Evolutionary conservation across 1,140 invertebrate species (phyloP).

Genomic region (Maniola jurtina): DNA sequence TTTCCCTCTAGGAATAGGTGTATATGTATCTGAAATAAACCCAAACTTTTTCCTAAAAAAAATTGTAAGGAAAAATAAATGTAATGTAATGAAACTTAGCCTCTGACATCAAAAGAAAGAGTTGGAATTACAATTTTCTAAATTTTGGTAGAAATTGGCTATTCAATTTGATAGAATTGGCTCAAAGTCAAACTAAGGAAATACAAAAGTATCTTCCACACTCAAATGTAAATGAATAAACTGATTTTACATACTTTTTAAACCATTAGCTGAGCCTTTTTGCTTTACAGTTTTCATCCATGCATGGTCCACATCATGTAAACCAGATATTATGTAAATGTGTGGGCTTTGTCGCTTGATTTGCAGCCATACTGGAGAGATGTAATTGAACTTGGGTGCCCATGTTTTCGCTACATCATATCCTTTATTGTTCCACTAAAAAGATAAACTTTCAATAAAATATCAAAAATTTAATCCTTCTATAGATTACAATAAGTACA

Average conservation of each 20-base stretch:
- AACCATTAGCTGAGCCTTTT: slow-evolving; percentile 60
- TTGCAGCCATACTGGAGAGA: slow-evolving; percentile 97
- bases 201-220: no score
- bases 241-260: slow-evolving; percentile 65
- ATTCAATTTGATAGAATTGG: no score
- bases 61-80: no score
- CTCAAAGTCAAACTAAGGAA: no score
- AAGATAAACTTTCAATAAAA: not conserved
- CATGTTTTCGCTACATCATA: slow-evolving; percentile 96
- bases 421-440: slow-evolving; percentile 96
- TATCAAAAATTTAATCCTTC: no score
- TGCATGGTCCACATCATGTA: slow-evolving; percentile 90
- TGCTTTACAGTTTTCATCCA: slow-evolving; percentile 87
- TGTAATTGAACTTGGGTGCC: slow-evolving; percentile 92
- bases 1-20: no score
- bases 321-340: slow-evolving; percentile 83
- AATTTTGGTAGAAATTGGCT: no score
- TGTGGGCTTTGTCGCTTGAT: slow-evolving; percentile 82
- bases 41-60: no score
- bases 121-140: slow-evolving; percentile 26
- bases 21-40: no score
- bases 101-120: not conserved
- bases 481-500: no score
- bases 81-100: not conserved
- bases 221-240: slow-evolving; percentile 28